Evolutionary conservation across 2,797 vertebrate species (phyloP).

Genomic region (Liparis tanakae): DNA sequence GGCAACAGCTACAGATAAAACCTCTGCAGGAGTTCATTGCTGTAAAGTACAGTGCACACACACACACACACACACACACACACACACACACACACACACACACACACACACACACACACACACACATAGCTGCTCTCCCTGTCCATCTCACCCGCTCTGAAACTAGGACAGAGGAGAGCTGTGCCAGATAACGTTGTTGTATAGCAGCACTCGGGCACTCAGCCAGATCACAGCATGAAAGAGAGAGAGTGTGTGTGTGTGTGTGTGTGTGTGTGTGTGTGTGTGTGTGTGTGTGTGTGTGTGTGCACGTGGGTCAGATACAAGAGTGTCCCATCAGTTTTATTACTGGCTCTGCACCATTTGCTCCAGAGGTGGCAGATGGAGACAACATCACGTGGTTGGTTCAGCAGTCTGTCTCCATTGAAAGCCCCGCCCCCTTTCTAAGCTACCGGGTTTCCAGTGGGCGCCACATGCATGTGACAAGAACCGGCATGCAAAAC

Average conservation of each 20-base stretch:
- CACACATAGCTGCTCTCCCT: background rate
- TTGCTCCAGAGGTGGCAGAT: slow-evolving; percentile 42
- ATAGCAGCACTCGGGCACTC: slow-evolving; percentile 34
- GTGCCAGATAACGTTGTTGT: slow-evolving; percentile 39
- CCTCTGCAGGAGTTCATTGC: slow-evolving; percentile 20
- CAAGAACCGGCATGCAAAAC: too few species aligned
- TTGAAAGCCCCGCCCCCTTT: background rate
- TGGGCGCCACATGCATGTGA: background rate
- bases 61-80: background rate
- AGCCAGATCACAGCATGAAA: slow-evolving; percentile 37
- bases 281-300: background rate
- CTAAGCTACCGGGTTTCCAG: background rate
- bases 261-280: background rate
- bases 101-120: background rate
- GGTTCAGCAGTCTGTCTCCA: slow-evolving; percentile 16
- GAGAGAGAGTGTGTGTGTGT: background rate
- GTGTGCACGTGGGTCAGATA: slow-evolving; percentile 1
- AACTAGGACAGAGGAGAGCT: slow-evolving; percentile 41
- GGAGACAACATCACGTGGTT: slow-evolving; percentile 8
- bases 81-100: background rate
- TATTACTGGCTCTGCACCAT: slow-evolving; percentile 45
- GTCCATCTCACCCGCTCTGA: slow-evolving; percentile 21
- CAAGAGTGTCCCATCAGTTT: slow-evolving; percentile 31
- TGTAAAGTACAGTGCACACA: slow-evolving; percentile 16
- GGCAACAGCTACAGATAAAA: slow-evolving; percentile 23